These are phyloP conservation scores for Diplazon laetatorius DNA, from an alignment of 2,888 invertebrate species.

Conservation along the genomic window DNA sequence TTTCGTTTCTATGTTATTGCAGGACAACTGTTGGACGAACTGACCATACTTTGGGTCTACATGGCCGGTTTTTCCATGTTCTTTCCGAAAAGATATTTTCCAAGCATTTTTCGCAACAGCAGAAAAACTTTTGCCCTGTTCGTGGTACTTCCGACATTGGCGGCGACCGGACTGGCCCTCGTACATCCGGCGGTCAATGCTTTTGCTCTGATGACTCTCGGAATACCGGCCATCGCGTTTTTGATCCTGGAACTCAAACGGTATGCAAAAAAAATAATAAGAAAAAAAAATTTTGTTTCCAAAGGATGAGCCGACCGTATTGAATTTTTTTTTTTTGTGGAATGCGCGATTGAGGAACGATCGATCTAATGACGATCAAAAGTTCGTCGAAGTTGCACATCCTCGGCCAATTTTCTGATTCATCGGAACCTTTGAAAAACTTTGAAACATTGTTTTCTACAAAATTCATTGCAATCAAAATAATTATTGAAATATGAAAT, in stretches of 20 bases:
- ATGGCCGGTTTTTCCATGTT: constrained; percentile 91
- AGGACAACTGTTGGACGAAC: constrained; percentile 92
- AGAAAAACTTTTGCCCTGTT: constrained; percentile 86
- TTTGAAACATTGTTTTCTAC: too few relatives aligned
- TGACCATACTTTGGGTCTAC: constrained; percentile 92
- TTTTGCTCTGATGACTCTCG: constrained; percentile 90
- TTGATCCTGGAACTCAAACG: constrained; percentile 87
- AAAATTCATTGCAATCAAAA: too few relatives aligned
- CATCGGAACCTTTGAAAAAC: too few relatives aligned
- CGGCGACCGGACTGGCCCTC: constrained; percentile 88
- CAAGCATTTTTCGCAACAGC: constrained; percentile 86
- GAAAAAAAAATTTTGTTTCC: background rate
- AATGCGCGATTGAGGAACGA: too few relatives aligned
- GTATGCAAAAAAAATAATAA: too few relatives aligned
- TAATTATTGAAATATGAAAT: too few relatives aligned
- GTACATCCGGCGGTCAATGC: constrained; percentile 92
- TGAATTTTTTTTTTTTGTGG: constrained; percentile 40
- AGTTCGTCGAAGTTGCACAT: constrained; percentile 24
- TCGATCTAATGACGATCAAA: constrained; percentile 29
- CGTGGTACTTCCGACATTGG: constrained; percentile 85
- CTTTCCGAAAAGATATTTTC: constrained; percentile 88
- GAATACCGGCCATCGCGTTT: constrained; percentile 88
- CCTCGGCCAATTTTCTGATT: too few relatives aligned
- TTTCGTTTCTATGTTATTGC: constrained; percentile 62
- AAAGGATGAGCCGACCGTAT: background rate